Conservation (phyloP, 2,113 vertebrate species). For the Rhynchomys soricoides region DNA sequence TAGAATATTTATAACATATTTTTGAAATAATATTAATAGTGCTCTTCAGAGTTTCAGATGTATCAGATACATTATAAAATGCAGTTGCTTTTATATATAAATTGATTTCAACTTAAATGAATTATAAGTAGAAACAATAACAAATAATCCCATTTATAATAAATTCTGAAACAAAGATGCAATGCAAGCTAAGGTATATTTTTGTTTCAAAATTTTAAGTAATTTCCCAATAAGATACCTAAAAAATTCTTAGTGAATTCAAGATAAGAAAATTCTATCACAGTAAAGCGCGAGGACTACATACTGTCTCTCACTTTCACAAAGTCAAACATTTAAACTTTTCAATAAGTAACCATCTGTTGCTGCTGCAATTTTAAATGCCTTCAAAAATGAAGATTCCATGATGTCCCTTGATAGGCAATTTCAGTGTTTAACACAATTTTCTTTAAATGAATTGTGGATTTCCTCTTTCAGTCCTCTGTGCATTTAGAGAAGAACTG, state of each 20-base stretch:
- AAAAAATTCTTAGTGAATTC: not conserved
- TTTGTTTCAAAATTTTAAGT: slow-evolving; percentile 16
- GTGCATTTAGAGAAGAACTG: slow-evolving; percentile 64
- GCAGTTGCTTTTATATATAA: slow-evolving; percentile 18
- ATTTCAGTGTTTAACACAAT: slow-evolving; percentile 74
- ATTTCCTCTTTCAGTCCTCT: slow-evolving; percentile 72
- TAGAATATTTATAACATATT: slow-evolving; percentile 60
- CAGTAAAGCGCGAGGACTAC: not conserved
- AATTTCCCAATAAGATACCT: slow-evolving; percentile 5
- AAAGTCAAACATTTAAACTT: slow-evolving; percentile 59
- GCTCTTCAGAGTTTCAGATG: not conserved
- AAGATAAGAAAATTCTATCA: not conserved
- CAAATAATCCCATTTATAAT: slow-evolving; percentile 30
- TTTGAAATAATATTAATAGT: slow-evolving; percentile 45
- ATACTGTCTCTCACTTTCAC: slow-evolving; percentile 10
- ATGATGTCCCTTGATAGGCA: slow-evolving; percentile 62
- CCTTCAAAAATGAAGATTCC: slow-evolving; percentile 59
- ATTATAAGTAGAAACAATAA: slow-evolving; percentile 1
- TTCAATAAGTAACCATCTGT: slow-evolving; percentile 70
- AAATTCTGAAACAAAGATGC: slow-evolving; percentile 18
- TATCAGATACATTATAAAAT: slow-evolving; percentile 11
- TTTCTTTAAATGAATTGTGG: slow-evolving; percentile 68
- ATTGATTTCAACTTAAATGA: slow-evolving; percentile 29
- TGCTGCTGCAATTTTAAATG: slow-evolving; percentile 57
- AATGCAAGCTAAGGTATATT: slow-evolving; percentile 22